Evolutionary conservation across 2,113 vertebrate genomes (phyloP).

Genomic region (Aphelocoma coerulescens): DNA sequence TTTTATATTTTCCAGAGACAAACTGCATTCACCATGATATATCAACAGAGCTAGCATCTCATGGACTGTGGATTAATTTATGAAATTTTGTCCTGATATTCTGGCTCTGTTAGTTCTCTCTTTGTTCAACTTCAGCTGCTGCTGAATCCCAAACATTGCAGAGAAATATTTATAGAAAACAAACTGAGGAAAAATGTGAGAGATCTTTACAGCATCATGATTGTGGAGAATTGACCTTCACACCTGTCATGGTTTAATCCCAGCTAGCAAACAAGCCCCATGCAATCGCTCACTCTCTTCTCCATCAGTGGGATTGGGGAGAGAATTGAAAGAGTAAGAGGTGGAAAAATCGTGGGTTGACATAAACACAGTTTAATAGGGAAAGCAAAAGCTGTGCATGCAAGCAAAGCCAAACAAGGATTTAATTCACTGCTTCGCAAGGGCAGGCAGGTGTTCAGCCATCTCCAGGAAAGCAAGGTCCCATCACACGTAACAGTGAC

Average conservation of each 20-base stretch:
- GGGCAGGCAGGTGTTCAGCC: background rate
- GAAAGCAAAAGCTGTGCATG: background rate
- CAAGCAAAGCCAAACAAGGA: background rate
- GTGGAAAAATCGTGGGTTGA: background rate
- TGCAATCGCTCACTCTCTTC: accelerated
- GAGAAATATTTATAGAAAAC: background rate
- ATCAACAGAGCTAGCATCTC: background rate
- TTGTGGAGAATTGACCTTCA: background rate
- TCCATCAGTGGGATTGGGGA: background rate
- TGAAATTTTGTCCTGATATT: background rate
- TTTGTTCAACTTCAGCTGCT: background rate
- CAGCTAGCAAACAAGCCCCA: background rate
- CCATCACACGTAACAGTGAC: accelerated
- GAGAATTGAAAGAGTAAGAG: background rate
- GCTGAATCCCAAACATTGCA: background rate
- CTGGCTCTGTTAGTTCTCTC: background rate
- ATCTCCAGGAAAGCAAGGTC: background rate
- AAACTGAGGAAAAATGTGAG: background rate
- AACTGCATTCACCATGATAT: background rate
- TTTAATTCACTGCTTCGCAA: background rate
- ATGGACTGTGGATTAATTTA: background rate
- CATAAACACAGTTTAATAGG: background rate
- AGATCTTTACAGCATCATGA: background rate
- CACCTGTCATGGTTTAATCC: background rate
- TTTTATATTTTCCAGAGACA: background rate